A percentile compares a stretch with the other conserved stretches of the same genome.
These are phyloP conservation scores for Botia almorhae DNA, from an alignment of 2,797 vertebrate species.

Conservation along the genomic window DNA sequence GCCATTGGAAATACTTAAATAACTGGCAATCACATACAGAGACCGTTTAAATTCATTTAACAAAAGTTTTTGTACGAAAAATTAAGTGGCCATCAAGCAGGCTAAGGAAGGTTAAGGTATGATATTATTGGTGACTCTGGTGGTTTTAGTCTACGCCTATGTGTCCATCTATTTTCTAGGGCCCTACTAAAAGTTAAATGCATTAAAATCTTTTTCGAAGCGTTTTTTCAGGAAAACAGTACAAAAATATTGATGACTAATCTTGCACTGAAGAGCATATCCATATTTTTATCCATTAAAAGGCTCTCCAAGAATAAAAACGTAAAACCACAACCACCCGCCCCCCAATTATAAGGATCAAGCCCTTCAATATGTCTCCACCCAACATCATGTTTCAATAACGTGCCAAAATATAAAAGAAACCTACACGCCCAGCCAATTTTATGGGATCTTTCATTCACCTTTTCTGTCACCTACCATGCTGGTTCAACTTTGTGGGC, in stretches of 20 bases:
- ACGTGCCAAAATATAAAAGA: too few relatives aligned
- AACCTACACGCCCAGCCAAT: not conserved
- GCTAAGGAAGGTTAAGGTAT: too few relatives aligned
- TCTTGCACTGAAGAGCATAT: not conserved
- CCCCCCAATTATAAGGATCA: too few relatives aligned
- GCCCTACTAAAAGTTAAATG: too few relatives aligned
- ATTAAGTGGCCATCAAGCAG: not conserved
- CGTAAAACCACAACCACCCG: too few relatives aligned
- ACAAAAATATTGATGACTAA: not conserved
- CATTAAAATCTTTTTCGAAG: not conserved
- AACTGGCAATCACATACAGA: not conserved
- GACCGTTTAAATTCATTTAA: not conserved
- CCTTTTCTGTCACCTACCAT: not conserved
- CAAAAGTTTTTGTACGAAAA: not conserved
- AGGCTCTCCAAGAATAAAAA: too few relatives aligned
- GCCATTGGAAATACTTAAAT: not conserved
- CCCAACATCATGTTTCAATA: too few relatives aligned
- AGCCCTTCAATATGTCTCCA: too few relatives aligned
- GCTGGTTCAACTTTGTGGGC: conserved; percentile 1
- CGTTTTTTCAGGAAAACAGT: not conserved
- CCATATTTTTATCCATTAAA: not conserved
- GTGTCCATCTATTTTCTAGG: too few relatives aligned
- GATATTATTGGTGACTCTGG: too few relatives aligned
- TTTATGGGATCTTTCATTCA: not conserved
- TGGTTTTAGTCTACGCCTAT: too few relatives aligned